A percentile compares a stretch with the other conserved stretches of the same genome.
phyloP scores from a whole-genome alignment of 2,113 vertebrate genomes.

The Sclerurus mexicanus region DNA sequence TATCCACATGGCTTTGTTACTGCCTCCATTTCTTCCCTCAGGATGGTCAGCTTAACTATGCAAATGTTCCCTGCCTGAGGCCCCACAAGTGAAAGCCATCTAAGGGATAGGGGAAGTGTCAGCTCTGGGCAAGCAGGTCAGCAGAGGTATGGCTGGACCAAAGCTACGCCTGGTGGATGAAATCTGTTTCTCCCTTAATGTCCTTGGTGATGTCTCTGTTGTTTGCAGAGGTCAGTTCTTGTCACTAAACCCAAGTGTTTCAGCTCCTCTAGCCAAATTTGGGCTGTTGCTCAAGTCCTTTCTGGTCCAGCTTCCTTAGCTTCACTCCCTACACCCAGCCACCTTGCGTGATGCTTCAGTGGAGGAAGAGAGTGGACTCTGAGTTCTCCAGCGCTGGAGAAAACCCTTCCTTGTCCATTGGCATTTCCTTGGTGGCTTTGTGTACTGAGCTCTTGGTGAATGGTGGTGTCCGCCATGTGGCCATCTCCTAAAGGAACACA shows the following conservation, averaged over 20 bases:
- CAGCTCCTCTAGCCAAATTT: background rate
- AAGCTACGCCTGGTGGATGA: background rate
- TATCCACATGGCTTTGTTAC: background rate
- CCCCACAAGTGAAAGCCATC: background rate
- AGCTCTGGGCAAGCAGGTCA: background rate
- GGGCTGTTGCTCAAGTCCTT: background rate
- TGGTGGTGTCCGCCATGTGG: background rate
- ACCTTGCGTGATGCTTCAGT: fast-evolving
- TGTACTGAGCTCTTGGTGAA: background rate
- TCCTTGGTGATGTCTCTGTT: background rate
- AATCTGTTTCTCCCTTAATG: background rate
- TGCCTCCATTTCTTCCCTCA: background rate
- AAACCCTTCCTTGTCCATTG: background rate
- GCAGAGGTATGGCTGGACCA: background rate
- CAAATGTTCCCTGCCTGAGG: background rate
- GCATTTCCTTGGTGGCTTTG: background rate
- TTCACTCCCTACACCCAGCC: background rate
- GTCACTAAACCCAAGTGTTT: background rate
- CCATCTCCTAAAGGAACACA: background rate
- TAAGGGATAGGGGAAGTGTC: background rate
- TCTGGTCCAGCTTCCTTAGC: background rate
- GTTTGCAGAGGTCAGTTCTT: background rate
- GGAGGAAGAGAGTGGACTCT: background rate
- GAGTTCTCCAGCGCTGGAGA: background rate
- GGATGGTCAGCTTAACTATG: background rate